These are phyloP conservation scores for Enteromius radiatus DNA, from an alignment of 2,797 vertebrate species.

Conservation along the genomic window DNA sequence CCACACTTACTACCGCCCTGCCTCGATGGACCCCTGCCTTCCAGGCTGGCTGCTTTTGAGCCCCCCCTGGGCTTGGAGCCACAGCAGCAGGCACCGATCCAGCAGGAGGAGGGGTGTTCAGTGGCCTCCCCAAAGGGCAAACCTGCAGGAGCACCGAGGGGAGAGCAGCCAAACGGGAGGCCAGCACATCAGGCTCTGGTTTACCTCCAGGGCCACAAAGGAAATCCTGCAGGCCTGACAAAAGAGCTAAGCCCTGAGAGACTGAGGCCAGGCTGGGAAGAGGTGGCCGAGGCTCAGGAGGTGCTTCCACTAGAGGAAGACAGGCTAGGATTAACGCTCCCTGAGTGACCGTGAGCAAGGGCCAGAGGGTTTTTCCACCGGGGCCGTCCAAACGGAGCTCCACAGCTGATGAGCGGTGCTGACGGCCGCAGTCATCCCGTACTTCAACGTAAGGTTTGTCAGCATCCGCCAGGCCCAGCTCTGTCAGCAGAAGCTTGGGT, in stretches of 20 bases:
- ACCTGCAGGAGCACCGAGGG: conserved; percentile 83
- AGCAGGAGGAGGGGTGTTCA: conserved; percentile 77
- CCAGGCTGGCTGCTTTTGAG: conserved; percentile 90
- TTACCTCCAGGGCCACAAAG: conserved; percentile 78
- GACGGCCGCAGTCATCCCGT: conserved; percentile 84
- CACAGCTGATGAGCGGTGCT: conserved; percentile 79
- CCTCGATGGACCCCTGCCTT: conserved; percentile 85
- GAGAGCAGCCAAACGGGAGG: conserved; percentile 79
- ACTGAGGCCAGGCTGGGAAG: conserved; percentile 84
- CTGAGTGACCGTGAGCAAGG: conserved; percentile 83
- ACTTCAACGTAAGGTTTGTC: conserved; percentile 80
- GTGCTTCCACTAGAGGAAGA: conserved; percentile 86
- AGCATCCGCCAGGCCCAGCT: conserved; percentile 81
- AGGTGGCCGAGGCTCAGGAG: conserved; percentile 81
- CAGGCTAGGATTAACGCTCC: conserved; percentile 83
- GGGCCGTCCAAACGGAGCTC: conserved; percentile 73
- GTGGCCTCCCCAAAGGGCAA: conserved; percentile 89
- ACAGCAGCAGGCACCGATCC: conserved; percentile 63
- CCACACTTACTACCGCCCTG: conserved; percentile 85
- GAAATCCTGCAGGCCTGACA: conserved; percentile 85
- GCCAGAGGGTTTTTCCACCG: conserved; percentile 83
- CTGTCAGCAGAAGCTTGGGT: conserved; percentile 83
- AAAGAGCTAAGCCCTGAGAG: conserved; percentile 86
- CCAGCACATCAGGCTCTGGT: conserved; percentile 79
- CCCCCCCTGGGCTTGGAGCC: conserved; percentile 62